Percentiles rank a stretch among this genome's conserved stretches.
Evolutionary conservation across 2,113 vertebrate genomes (phyloP).

Genomic region (Laticauda colubrina): DNA sequence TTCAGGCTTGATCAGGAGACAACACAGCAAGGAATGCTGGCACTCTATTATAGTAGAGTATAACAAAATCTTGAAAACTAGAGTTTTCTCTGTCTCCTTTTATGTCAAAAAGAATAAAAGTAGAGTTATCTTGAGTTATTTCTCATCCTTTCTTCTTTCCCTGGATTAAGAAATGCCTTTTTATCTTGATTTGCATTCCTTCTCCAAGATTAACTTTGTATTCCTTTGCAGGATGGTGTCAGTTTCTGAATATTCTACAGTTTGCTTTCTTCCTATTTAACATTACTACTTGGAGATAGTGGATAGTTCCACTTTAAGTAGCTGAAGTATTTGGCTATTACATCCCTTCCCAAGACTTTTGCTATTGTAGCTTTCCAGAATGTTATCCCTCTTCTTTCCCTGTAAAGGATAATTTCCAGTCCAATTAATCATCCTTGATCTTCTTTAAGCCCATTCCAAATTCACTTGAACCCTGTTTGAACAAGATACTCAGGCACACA

Average conservation of each 20-base stretch:
- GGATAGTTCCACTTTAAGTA: not conserved
- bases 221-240: not conserved
- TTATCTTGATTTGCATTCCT: not conserved
- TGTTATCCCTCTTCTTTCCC: not conserved
- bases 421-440: not conserved
- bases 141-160: not conserved
- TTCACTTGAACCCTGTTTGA: not conserved
- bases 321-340: not conserved
- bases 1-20: not conserved
- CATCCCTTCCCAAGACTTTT: not conserved
- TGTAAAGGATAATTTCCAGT: not conserved
- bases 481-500: not conserved
- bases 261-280: not conserved
- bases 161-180: not conserved
- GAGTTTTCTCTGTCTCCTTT: not conserved
- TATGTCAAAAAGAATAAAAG: not conserved
- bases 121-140: not conserved
- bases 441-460: not conserved
- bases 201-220: not conserved
- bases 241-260: not conserved
- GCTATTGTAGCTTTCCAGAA: not conserved
- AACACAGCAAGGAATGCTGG: not conserved
- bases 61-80: not conserved
- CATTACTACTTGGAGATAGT: not conserved
- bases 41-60: not conserved